Conservation (phyloP, 2,797 vertebrate genomes). For the Numenius phaeopus region DNA sequence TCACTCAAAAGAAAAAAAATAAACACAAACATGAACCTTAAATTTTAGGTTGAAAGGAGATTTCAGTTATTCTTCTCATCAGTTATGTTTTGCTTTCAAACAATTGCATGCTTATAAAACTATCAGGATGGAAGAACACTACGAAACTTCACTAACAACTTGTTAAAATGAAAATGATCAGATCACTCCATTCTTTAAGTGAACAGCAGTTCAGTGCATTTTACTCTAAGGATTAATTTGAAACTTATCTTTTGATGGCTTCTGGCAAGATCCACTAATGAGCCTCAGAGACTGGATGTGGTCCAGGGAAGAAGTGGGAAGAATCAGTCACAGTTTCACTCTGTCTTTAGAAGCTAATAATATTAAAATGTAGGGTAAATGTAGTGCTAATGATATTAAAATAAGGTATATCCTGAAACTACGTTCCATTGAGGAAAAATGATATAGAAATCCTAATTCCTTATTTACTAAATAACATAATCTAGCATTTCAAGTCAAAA, state of each 20-base stretch:
- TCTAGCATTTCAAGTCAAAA: neutral
- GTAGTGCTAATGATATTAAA: neutral
- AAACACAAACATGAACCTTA: neutral
- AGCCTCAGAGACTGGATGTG: neutral
- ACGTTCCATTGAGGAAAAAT: neutral
- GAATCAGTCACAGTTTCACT: neutral
- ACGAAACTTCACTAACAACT: neutral
- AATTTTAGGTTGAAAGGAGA: neutral
- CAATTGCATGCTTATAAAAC: neutral
- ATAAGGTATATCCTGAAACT: neutral
- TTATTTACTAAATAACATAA: neutral
- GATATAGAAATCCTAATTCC: neutral
- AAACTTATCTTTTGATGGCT: neutral
- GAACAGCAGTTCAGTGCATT: neutral
- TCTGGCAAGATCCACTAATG: neutral
- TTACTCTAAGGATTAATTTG: neutral
- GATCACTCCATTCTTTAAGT: neutral
- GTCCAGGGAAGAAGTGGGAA: neutral
- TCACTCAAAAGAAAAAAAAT: neutral
- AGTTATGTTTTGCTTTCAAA: neutral
- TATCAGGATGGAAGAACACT: neutral
- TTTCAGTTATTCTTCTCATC: neutral
- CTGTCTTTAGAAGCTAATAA: neutral
- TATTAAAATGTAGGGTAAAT: neutral
- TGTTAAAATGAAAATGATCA: neutral